Evolutionary conservation across 1,140 invertebrate genomes (phyloP).

Genomic region (Pseudobourletiella spinata): DNA sequence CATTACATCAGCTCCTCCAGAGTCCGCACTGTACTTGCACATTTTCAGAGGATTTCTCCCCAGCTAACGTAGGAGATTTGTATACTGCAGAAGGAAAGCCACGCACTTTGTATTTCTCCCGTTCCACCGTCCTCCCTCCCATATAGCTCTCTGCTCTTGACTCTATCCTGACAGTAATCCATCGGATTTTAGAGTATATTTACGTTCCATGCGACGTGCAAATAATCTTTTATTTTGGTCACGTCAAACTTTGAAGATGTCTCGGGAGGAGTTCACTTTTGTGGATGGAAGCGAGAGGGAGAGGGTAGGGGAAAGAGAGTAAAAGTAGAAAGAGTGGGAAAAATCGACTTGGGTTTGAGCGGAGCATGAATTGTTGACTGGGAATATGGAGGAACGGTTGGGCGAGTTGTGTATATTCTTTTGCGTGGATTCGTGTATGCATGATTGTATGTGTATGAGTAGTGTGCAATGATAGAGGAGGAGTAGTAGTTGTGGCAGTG

Average conservation of each 20-base stretch:
- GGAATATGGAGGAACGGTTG: background rate
- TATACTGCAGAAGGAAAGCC: too few species aligned
- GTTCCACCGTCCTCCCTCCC: too few species aligned
- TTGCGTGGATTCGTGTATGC: background rate
- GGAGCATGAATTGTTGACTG: background rate
- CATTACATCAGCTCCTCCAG: too few species aligned
- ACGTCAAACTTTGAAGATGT: conserved; percentile 34
- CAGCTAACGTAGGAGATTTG: too few species aligned
- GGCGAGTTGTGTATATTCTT: background rate
- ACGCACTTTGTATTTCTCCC: too few species aligned
- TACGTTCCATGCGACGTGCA: conserved; percentile 26
- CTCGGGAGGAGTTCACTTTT: conserved; percentile 29
- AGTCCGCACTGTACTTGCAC: too few species aligned
- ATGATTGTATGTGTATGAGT: background rate
- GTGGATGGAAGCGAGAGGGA: background rate
- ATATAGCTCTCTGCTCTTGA: too few species aligned
- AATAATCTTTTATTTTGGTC: conserved; percentile 28
- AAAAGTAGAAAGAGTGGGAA: background rate
- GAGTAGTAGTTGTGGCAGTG: too few species aligned
- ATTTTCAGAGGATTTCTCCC: too few species aligned
- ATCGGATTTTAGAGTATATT: conserved; percentile 24
- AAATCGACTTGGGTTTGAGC: background rate
- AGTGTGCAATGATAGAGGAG: background rate
- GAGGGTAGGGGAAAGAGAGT: too few species aligned
- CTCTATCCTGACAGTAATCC: conserved; percentile 24